These are phyloP conservation scores for Thera obeliscata DNA, from an alignment of 2,888 invertebrate genomes.

Conservation along the genomic window DNA sequence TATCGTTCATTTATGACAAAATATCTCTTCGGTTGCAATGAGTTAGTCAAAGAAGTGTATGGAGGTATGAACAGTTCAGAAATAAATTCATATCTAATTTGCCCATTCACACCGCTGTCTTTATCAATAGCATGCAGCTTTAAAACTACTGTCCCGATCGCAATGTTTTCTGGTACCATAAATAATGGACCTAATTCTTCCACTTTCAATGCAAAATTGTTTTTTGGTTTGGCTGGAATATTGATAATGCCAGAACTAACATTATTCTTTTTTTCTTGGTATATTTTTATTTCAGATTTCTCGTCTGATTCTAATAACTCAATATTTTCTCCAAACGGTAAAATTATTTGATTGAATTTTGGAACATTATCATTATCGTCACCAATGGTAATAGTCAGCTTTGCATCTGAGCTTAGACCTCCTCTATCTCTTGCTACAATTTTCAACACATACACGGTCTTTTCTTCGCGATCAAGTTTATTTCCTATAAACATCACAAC, in stretches of 20 bases:
- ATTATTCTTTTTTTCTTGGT: constrained; percentile 69
- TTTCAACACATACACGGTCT: constrained; percentile 87
- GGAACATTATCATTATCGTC: constrained; percentile 94
- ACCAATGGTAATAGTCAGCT: constrained; percentile 87
- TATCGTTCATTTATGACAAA: constrained; percentile 90
- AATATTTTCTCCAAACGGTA: constrained; percentile 88
- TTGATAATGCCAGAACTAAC: constrained; percentile 59
- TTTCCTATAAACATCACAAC: constrained; percentile 84
- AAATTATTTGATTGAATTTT: constrained; percentile 87
- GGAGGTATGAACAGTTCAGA: constrained; percentile 88
- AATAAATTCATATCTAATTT: constrained; percentile 88
- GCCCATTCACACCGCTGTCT: constrained; percentile 88
- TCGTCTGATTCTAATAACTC: constrained; percentile 87
- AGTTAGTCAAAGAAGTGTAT: constrained; percentile 66
- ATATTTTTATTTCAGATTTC: constrained; percentile 75
- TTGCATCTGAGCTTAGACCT: constrained; percentile 89
- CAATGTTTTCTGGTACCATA: constrained; percentile 88
- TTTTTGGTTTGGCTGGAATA: constrained; percentile 66
- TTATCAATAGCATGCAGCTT: constrained; percentile 89
- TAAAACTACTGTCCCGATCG: constrained; percentile 88
- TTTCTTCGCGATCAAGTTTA: constrained; percentile 90
- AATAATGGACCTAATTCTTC: constrained; percentile 84
- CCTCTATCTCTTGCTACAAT: constrained; percentile 91
- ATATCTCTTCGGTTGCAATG: constrained; percentile 85
- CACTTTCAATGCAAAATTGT: constrained; percentile 66